These are phyloP conservation scores for Spizaetus ornatus DNA, from an alignment of 2,113 vertebrate species.

Conservation along the genomic window DNA sequence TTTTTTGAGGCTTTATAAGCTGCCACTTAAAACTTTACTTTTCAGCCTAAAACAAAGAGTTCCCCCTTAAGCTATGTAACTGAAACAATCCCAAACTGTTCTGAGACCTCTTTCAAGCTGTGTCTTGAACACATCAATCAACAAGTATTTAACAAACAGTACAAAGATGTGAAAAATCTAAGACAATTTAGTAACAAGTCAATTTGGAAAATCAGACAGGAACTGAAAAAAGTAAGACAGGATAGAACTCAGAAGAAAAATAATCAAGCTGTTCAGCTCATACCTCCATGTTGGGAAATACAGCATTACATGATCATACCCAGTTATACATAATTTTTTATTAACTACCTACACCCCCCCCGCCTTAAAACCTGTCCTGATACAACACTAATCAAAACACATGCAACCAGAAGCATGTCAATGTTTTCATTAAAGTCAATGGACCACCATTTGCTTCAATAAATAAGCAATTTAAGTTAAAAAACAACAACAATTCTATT, in stretches of 20 bases:
- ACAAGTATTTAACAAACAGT: background rate
- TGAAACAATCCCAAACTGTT: background rate
- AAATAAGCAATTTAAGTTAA: background rate
- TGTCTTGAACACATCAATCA: background rate
- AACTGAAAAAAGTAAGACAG: background rate
- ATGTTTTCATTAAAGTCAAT: background rate
- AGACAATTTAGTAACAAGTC: background rate
- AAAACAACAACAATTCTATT: no score
- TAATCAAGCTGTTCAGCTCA: background rate
- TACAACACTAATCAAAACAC: background rate
- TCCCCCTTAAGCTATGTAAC: background rate
- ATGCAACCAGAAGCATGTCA: background rate
- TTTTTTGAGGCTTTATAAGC: background rate
- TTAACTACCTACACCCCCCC: background rate
- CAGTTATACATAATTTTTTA: fast-evolving
- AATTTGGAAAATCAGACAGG: background rate
- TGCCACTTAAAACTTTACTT: background rate
- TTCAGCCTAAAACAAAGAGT: background rate
- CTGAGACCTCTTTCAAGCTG: background rate
- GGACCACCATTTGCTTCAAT: background rate
- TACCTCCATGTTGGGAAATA: background rate
- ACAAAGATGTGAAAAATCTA: background rate
- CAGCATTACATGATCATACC: background rate
- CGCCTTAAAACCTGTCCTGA: background rate
- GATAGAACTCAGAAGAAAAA: background rate